Base-by-base conservation (phyloP, 2,888 invertebrate genomes). In the Emesis furor region DNA sequence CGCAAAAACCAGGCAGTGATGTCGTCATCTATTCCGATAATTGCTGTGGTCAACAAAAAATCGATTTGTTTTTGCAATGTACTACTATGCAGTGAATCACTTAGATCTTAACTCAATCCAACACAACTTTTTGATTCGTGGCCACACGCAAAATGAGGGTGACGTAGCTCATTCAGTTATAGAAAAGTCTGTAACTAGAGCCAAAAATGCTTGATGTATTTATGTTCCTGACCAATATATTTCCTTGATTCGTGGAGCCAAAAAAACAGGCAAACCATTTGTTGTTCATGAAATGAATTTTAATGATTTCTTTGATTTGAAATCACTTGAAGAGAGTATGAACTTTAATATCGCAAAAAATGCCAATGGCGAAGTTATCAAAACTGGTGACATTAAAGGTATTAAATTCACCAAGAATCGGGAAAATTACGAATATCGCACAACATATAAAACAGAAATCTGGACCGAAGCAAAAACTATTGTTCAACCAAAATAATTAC, bases 161-260 rank as follows among this genome's bases (percentile, higher is more conserved):
- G 88, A 89, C 71, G 71, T 51, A 46, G 88, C 82, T 7, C 87
- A 89, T 62, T 88, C 88, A 30, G 71, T 88, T 30, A 88, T 88
- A 32, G 89, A 87, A 81, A 89, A 81, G 75, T 30, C 83, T 6
- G 62, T 87, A 5, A 78, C 72, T 69, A 82, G 82, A 79, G 88
- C 88, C 7, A 88, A 89, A 81, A 89, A 87, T 42, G 74, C 88
- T 65, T 88, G 88, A 5, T 69, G 83, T 42, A 86, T 89, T 35
- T 89, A 89, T 73, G 73, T 84, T 10, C 87, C 90, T 17, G 82
- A 83, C 39, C 89, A 90, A 74, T 86, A 88, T n/a, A 76, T 86
- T 35, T 65, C 74, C 67, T 30, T 88, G 65, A 89, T 86, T 30
- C 73, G 80, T 42, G 73, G 75, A 71, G 82, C 82, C 6, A 87